Percentiles rank a stretch among this genome's conserved stretches.
Evolutionary conservation across 2,113 vertebrate species (phyloP).

Genomic region (Spea multiplicata): DNA sequence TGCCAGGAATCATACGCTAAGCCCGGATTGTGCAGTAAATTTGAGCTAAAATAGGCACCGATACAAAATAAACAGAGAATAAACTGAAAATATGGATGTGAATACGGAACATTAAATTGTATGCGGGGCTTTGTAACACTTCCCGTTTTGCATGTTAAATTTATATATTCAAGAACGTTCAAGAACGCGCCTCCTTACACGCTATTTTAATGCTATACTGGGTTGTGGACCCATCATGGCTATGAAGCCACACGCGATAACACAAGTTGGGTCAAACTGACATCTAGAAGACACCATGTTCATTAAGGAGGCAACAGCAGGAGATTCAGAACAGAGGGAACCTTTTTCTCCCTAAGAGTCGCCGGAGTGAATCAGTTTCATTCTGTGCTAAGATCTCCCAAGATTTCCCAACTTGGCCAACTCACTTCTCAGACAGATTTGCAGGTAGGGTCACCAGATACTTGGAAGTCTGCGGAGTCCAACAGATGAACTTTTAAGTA

Average conservation of each 20-base stretch:
- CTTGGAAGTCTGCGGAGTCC: too few species aligned
- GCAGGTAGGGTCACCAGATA: too few species aligned
- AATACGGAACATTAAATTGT: not conserved
- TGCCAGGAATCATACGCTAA: slow-evolving; percentile 25
- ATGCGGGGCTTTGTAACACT: not conserved
- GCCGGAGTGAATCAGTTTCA: too few species aligned
- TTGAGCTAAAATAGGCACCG: slow-evolving; percentile 36
- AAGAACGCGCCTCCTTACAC: slow-evolving; percentile 2
- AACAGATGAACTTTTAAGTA: too few species aligned
- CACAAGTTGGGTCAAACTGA: not conserved
- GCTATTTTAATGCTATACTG: slow-evolving; percentile 10
- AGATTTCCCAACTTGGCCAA: too few species aligned
- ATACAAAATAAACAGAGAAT: slow-evolving; percentile 33
- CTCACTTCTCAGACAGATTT: too few species aligned
- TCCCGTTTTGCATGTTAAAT: slow-evolving; percentile 1
- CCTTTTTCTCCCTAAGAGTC: too few species aligned
- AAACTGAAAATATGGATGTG: slow-evolving; percentile 19
- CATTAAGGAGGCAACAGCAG: not conserved
- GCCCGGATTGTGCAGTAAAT: slow-evolving; percentile 27
- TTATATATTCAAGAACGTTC: slow-evolving; percentile 15
- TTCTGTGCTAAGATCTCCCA: too few species aligned
- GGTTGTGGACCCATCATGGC: not conserved
- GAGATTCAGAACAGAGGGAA: not conserved
- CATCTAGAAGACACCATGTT: not conserved
- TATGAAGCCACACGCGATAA: not conserved